phyloP scores from a whole-genome alignment of 2,797 vertebrate genomes.

The Gouania willdenowi region DNA sequence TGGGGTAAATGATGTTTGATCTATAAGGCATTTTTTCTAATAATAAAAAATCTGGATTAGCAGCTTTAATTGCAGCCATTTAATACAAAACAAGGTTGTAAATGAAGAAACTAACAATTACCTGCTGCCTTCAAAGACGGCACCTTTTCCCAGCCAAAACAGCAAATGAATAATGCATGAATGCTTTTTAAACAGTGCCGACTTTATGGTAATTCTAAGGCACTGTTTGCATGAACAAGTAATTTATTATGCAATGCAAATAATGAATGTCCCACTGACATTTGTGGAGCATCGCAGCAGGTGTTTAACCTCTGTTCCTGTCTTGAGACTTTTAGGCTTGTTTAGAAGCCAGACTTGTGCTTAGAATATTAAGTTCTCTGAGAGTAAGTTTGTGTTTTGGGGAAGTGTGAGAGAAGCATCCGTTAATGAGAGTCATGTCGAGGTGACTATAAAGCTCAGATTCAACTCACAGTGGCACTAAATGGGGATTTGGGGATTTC shows the following conservation, averaged over 20 bases:
- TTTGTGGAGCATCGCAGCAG: slow-evolving; percentile 39
- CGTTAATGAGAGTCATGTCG: slow-evolving; percentile 19
- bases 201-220: slow-evolving; percentile 22
- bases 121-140: background rate
- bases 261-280: slow-evolving; percentile 42
- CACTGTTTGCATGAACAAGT: slow-evolving; percentile 37
- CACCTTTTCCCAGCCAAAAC: background rate
- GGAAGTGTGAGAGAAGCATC: background rate
- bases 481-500: slow-evolving; percentile 8
- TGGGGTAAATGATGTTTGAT: too few species aligned
- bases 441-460: background rate
- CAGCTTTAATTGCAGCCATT: slow-evolving; percentile 21
- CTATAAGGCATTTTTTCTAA: too few species aligned
- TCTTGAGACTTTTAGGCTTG: slow-evolving; percentile 30
- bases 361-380: slow-evolving; percentile 28
- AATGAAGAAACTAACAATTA: slow-evolving; percentile 15
- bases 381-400: background rate
- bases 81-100: slow-evolving; percentile 1
- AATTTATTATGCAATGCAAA: slow-evolving; percentile 48
- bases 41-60: too few species aligned
- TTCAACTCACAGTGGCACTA: background rate
- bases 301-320: slow-evolving; percentile 42
- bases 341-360: slow-evolving; percentile 2
- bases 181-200: slow-evolving; percentile 10
- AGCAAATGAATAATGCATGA: slow-evolving; percentile 2